Percentiles rank a stretch among this genome's conserved stretches.
Conservation (phyloP, 23 tunicate species). For the Phallusia fumigata region DNA sequence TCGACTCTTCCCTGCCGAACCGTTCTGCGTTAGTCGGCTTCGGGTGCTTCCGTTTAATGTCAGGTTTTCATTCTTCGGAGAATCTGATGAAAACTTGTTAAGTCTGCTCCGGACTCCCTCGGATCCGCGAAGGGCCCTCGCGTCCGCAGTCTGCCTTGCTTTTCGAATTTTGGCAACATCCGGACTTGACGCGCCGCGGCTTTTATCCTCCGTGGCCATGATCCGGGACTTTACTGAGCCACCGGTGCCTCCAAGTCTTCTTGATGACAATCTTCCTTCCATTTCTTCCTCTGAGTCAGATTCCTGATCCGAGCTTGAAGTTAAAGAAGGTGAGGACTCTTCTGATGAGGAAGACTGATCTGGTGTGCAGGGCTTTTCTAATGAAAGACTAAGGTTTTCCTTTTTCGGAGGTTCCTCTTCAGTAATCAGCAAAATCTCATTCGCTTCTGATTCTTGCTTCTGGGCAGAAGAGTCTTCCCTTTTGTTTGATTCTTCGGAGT, state of each 20-base stretch:
- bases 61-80: conserved; percentile 8
- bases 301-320: not conserved
- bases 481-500: too few relatives aligned
- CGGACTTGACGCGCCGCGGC: not conserved
- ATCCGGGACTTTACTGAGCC: conserved; percentile 74
- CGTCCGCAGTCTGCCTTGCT: conserved; percentile 33
- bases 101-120: conserved; percentile 66
- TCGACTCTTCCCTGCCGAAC: not conserved
- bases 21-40: conserved; percentile 13
- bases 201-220: conserved; percentile 51
- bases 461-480: too few relatives aligned
- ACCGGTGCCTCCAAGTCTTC: conserved; percentile 31
- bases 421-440: too few relatives aligned
- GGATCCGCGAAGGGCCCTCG: conserved; percentile 29
- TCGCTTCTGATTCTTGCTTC: too few relatives aligned
- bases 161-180: conserved; percentile 8
- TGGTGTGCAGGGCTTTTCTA: not conserved
- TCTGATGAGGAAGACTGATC: not conserved
- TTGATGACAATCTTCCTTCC: conserved; percentile 39
- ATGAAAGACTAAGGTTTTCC: not conserved
- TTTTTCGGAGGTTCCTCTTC: not conserved
- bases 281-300: conserved; percentile 36
- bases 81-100: conserved; percentile 46
- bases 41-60: conserved; percentile 19
- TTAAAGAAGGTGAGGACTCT: not conserved